phyloP scores from a whole-genome alignment of 2,113 vertebrate species.

The Triplophysa dalaica region DNA sequence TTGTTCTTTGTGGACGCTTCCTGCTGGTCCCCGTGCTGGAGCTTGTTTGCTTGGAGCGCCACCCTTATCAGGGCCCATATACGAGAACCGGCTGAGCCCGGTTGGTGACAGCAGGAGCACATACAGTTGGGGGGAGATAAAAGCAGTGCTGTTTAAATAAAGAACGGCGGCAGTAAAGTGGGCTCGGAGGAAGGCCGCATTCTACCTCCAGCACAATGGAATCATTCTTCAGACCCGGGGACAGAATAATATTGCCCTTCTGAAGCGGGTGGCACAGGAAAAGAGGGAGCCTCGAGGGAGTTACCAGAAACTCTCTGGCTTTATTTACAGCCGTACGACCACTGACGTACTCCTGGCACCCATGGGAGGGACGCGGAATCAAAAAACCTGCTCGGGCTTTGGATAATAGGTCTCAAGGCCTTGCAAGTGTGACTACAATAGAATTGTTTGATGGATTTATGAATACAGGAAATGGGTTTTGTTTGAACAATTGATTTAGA shows the following conservation, averaged over 20 bases:
- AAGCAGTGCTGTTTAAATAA: conserved; percentile 55
- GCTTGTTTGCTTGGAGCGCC: conserved; percentile 47
- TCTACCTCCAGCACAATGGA: conserved; percentile 59
- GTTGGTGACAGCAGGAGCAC: conserved; percentile 52
- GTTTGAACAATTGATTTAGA: not conserved
- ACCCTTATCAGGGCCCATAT: conserved; percentile 57
- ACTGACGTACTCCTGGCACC: conserved; percentile 41
- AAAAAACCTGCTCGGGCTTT: conserved; percentile 34
- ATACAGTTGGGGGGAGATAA: conserved; percentile 53
- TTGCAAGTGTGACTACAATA: conserved; percentile 10
- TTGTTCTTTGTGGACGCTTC: conserved; percentile 52
- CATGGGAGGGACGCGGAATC: conserved; percentile 48
- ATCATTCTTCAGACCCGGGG: conserved; percentile 55
- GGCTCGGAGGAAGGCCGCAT: conserved; percentile 57
- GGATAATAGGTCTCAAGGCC: conserved; percentile 45
- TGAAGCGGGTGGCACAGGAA: conserved; percentile 59
- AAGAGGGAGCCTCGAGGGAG: conserved; percentile 47
- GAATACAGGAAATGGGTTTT: not conserved
- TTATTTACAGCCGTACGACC: conserved; percentile 49
- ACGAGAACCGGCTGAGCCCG: conserved; percentile 41
- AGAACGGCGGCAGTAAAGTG: conserved; percentile 49
- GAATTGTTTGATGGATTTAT: conserved; percentile 6
- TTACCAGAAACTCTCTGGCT: conserved; percentile 50
- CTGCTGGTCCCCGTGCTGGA: conserved; percentile 41
- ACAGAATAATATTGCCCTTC: conserved; percentile 60